Base-by-base conservation (phyloP, 2,797 vertebrate species). In the Chaunax sp. region DNA sequence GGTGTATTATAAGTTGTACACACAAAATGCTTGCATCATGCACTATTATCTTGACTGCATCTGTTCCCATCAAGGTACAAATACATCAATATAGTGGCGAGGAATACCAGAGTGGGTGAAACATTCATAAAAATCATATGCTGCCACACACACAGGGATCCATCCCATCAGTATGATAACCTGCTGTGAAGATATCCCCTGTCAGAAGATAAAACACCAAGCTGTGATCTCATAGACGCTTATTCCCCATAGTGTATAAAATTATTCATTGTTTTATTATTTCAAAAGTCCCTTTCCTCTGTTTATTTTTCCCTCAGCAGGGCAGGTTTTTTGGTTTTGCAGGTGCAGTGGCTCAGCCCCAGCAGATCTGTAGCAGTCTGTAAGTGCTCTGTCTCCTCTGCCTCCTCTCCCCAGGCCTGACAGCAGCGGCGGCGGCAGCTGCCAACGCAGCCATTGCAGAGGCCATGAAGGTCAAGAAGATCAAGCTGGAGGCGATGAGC, bases 381-480 rank as follows among this genome's bases (percentile, higher is more conserved):
- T 89, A 80, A 92, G 85, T 44, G 69, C 80, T 72, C 76, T 69
- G 70, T 86, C 82, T 87, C 80, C 78, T 81, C 78, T 82, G 73
- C 84, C 81, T 81, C 70, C 70, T 70, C 71, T 88, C 75, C 71
- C 74, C 89, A 98, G 98, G 98, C 82, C 93, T 99, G 92, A 98
- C 97, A 92, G 98, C 97, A 52, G 98, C 98, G 0, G 98, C 97
- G 47, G 98, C 96, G 12, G 97, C 97, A 64, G 97, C 97, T 87
- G 97, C 97, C 90, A 99, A 99, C 19, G 97, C 98, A 5, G 98
- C 98, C 83, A 99, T 99, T 69, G 97, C 97, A 14, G 98, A 99
- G 95, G 98, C 97, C 93, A 99, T 99, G 97, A 99, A 99, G 95
- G 97, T 98, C 91, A 99, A 99, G 94, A 99, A 99, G 95, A 99